A percentile compares a stretch with the other conserved stretches of the same genome.
Conservation (phyloP, 2,113 vertebrate genomes). For the Gopherus evgoodei region DNA sequence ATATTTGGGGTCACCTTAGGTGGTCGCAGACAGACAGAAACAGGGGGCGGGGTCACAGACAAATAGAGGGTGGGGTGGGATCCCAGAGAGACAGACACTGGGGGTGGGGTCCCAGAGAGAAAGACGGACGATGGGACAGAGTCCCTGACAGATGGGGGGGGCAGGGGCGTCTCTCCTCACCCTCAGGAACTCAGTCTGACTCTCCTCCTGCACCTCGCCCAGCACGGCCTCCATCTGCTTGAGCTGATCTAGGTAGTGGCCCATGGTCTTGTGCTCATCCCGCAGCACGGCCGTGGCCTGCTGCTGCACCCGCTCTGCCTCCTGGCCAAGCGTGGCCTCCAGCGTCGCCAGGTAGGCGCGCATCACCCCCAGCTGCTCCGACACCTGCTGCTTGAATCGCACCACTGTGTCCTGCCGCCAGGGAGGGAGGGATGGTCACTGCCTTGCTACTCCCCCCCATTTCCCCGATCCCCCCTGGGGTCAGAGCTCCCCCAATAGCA, state of each 20-base stretch:
- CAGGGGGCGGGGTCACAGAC: too few relatives aligned
- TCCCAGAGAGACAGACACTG: background rate
- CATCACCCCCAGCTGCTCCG: conserved; percentile 75
- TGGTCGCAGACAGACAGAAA: too few relatives aligned
- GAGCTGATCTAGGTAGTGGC: conserved; percentile 76
- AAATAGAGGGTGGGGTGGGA: too few relatives aligned
- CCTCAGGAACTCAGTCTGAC: conserved; percentile 77
- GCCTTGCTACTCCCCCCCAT: background rate
- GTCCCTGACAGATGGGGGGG: background rate
- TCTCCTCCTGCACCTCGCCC: conserved; percentile 71
- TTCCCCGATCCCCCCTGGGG: background rate
- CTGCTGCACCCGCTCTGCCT: conserved; percentile 55
- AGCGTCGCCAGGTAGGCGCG: conserved; percentile 63
- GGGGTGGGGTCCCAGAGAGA: background rate
- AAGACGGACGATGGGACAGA: background rate
- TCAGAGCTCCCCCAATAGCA: background rate
- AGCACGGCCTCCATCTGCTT: conserved; percentile 77
- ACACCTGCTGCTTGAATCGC: conserved; percentile 67
- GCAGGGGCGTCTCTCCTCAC: conserved; percentile 44
- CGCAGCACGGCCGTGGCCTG: conserved; percentile 59
- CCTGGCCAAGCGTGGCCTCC: conserved; percentile 62
- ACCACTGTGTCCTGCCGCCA: conserved; percentile 66
- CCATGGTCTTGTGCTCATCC: conserved; percentile 67
- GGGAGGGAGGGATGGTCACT: background rate
- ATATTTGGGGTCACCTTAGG: background rate